Conservation (phyloP, 2,888 invertebrate genomes). For the Tipula lateralis region DNA sequence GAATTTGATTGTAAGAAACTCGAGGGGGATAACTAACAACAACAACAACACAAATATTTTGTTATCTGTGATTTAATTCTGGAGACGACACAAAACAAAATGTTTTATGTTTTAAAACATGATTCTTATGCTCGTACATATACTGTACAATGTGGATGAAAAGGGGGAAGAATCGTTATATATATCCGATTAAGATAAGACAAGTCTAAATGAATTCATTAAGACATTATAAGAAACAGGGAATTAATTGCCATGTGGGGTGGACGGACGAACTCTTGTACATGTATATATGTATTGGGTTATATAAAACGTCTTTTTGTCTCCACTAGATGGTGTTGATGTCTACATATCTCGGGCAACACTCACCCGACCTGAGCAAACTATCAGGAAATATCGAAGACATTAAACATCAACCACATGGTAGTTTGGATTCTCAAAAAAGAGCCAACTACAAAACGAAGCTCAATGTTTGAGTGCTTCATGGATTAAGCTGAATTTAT, state of each 20-base stretch:
- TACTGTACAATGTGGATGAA: not conserved
- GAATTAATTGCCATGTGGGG: not conserved
- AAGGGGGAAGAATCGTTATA: too few relatives aligned
- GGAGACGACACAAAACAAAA: not conserved
- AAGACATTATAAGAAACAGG: not conserved
- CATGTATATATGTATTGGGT: too few relatives aligned
- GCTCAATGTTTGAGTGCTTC: too few relatives aligned
- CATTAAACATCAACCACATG: too few relatives aligned
- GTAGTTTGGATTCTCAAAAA: too few relatives aligned
- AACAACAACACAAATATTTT: not conserved
- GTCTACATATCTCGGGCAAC: too few relatives aligned
- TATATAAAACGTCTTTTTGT: not conserved
- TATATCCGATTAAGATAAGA: not conserved
- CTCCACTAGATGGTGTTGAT: too few relatives aligned
- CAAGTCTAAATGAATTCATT: not conserved
- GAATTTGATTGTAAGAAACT: not conserved
- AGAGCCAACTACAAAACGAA: too few relatives aligned
- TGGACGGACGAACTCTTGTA: too few relatives aligned
- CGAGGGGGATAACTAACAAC: not conserved
- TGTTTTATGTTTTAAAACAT: slow-evolving; percentile 12
- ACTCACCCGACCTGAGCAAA: too few relatives aligned
- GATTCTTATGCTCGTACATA: not conserved
- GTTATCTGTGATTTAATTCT: not conserved
- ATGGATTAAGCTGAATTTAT: too few relatives aligned
- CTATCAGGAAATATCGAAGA: too few relatives aligned